Evolutionary conservation across 2,113 vertebrate genomes (phyloP).

Genomic region (Mungos mungo): DNA sequence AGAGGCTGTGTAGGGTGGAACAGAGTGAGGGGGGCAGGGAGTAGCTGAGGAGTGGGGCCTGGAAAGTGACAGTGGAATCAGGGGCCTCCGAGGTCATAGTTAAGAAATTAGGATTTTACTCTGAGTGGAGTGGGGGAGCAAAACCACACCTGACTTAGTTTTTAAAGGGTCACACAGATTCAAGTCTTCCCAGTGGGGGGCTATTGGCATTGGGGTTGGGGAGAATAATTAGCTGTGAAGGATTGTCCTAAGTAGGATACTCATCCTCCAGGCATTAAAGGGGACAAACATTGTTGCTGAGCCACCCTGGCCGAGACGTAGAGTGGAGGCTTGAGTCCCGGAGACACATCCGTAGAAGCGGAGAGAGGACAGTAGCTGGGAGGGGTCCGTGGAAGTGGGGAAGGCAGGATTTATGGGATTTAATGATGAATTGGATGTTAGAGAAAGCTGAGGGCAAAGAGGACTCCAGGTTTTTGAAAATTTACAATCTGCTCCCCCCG

Average conservation of each 20-base stretch:
- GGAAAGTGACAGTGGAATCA: no score
- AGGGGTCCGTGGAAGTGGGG: fast-evolving
- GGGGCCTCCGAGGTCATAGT: background rate
- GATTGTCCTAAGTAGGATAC: background rate
- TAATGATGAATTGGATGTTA: background rate
- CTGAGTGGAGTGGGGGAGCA: background rate
- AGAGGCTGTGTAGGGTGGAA: fast-evolving
- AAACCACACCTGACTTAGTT: background rate
- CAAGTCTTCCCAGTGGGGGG: background rate
- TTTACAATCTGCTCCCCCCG: background rate
- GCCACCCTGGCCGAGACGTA: background rate
- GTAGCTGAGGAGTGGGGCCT: no score
- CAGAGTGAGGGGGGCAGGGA: background rate
- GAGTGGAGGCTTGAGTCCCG: no score
- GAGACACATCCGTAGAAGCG: background rate
- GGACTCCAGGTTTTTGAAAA: background rate
- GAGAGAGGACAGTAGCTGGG: fast-evolving
- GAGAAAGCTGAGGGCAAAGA: background rate
- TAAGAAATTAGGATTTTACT: background rate
- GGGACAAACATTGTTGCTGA: background rate
- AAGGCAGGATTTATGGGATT: background rate
- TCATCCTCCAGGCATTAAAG: background rate
- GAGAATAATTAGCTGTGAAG: background rate
- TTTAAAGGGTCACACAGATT: background rate
- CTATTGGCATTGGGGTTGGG: background rate